phyloP scores from a whole-genome alignment of 2,113 vertebrate genomes.

The Dipodomys stephensi region DNA sequence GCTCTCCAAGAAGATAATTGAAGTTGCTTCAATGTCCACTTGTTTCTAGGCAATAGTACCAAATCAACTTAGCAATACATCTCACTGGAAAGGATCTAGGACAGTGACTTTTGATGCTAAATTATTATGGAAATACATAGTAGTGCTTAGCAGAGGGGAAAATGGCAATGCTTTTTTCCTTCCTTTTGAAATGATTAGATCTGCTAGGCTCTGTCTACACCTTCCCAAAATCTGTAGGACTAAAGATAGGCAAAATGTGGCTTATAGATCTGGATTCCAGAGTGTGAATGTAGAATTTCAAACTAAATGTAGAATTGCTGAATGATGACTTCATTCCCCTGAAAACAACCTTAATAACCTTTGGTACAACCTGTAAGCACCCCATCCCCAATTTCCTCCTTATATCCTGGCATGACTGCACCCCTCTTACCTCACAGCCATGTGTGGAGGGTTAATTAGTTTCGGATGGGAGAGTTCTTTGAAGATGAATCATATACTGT shows the following conservation, averaged over 20 bases:
- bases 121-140: not conserved
- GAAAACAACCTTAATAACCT: constrained; percentile 43
- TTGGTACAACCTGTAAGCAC: constrained; percentile 26
- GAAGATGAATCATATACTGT: constrained; percentile 53
- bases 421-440: constrained; percentile 53
- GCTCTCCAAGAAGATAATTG: not conserved
- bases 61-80: not conserved
- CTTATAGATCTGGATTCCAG: not conserved
- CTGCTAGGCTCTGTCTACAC: not conserved
- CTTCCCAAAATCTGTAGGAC: not conserved
- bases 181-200: not conserved
- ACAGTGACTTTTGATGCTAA: not conserved
- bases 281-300: not conserved
- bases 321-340: constrained; percentile 16
- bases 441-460: constrained; percentile 57
- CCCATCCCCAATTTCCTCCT: constrained; percentile 59
- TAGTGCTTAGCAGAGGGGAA: not conserved
- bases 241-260: not conserved
- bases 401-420: constrained; percentile 14
- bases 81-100: not conserved
- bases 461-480: constrained; percentile 67
- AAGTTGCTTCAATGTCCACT: not conserved
- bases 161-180: not conserved
- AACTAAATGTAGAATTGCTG: not conserved
- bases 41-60: not conserved